Evolutionary conservation across 2,888 invertebrate species (phyloP).

Genomic region (Macrosoma leucophasiata): DNA sequence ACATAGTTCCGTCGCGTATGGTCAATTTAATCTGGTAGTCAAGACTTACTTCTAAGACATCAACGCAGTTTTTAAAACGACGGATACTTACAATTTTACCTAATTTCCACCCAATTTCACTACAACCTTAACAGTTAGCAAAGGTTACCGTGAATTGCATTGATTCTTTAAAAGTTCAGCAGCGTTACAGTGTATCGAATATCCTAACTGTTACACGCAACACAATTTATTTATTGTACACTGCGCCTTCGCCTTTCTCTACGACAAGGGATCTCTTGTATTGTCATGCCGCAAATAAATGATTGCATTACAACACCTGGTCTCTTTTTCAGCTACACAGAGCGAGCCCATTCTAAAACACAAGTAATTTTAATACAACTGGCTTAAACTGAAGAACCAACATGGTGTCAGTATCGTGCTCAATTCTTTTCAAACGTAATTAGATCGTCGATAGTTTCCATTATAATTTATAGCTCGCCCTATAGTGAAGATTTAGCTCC

Average conservation of each 20-base stretch:
- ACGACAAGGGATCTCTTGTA: constrained; percentile 56
- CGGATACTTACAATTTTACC: too few species aligned
- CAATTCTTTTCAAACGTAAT: constrained; percentile 38
- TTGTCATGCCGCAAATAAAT: constrained; percentile 49
- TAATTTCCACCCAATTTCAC: too few species aligned
- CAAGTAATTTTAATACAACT: neutral
- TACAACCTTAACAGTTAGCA: constrained; percentile 11
- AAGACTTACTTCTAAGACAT: too few species aligned
- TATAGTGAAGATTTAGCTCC: constrained; percentile 68
- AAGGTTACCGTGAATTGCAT: too few species aligned
- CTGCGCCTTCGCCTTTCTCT: constrained; percentile 33
- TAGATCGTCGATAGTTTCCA: constrained; percentile 52
- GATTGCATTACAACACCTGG: constrained; percentile 39
- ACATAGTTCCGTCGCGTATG: too few species aligned
- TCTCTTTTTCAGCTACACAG: constrained; percentile 30
- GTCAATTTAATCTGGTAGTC: too few species aligned
- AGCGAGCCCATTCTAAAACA: constrained; percentile 19
- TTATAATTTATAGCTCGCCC: constrained; percentile 50
- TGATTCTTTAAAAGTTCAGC: constrained; percentile 43
- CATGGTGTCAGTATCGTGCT: constrained; percentile 13
- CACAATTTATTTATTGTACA: constrained; percentile 53
- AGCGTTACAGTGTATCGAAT: constrained; percentile 50
- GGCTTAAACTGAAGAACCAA: constrained; percentile 11
- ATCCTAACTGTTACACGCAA: constrained; percentile 43
- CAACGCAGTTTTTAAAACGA: too few species aligned